These are phyloP conservation scores for Andrena flavipes DNA, from an alignment of 2,888 invertebrate genomes.

Conservation along the genomic window DNA sequence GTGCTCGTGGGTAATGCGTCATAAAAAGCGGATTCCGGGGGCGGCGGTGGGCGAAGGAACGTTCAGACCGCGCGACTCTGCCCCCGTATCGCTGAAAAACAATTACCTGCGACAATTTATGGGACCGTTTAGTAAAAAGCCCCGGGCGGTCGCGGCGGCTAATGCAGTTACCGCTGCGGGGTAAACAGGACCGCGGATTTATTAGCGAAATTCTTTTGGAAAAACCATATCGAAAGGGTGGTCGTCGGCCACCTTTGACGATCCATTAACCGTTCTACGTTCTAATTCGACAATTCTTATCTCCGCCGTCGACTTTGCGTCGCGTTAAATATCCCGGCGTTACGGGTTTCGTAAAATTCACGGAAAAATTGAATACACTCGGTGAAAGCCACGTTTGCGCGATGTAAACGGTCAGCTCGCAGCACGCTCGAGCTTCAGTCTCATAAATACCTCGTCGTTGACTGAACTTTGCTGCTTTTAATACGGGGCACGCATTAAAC, in stretches of 20 bases:
- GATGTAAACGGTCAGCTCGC: constrained; percentile 9
- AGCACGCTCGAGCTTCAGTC: constrained; percentile 2
- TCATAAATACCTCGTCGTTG: constrained; percentile 18
- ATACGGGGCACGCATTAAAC: constrained; percentile 17
- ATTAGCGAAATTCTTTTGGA: constrained; percentile 32
- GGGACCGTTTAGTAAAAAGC: constrained; percentile 55
- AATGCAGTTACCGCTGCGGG: constrained; percentile 47
- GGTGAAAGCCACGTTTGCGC: not conserved
- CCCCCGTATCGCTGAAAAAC: constrained; percentile 54
- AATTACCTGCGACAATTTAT: constrained; percentile 55
- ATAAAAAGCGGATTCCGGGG: constrained; percentile 49
- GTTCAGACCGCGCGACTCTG: constrained; percentile 43
- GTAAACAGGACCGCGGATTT: constrained; percentile 30
- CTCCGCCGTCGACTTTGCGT: too few relatives aligned
- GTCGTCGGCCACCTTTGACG: not conserved
- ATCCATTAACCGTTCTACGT: not conserved
- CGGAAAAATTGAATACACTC: not conserved
- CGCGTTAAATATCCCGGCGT: not conserved
- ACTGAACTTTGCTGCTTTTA: constrained; percentile 27
- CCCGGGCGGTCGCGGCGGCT: constrained; percentile 43
- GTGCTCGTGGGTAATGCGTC: constrained; percentile 53
- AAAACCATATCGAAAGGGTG: not conserved
- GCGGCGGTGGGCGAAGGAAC: constrained; percentile 29
- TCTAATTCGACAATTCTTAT: too few relatives aligned
- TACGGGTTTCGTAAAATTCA: not conserved